phyloP scores from a whole-genome alignment of 1,140 invertebrate species.

The Eufriesea mexicana region DNA sequence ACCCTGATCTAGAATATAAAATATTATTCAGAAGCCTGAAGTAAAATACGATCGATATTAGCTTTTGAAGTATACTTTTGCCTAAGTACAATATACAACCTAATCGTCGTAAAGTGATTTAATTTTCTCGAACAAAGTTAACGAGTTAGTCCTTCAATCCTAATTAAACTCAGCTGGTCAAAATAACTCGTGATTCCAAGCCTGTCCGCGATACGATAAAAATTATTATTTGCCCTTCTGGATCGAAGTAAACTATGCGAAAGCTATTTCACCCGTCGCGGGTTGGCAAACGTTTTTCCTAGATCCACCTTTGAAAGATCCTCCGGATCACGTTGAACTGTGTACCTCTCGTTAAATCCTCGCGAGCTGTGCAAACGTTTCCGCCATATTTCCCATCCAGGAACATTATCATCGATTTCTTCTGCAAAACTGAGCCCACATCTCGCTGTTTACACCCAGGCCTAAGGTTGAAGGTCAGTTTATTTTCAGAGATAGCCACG shows the following conservation, averaged over 20 bases:
- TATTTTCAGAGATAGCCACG: constrained; percentile 28
- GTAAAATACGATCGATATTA: too few species aligned
- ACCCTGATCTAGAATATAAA: too few species aligned
- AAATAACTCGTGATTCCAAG: too few species aligned
- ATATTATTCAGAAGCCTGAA: too few species aligned
- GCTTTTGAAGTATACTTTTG: too few species aligned
- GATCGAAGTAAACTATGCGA: not conserved
- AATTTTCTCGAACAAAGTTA: too few species aligned
- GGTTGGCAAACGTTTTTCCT: not conserved
- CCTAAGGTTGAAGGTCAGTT: constrained; percentile 43
- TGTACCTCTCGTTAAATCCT: constrained; percentile 19
- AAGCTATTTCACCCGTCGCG: not conserved
- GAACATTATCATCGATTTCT: constrained; percentile 34
- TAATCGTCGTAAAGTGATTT: too few species aligned
- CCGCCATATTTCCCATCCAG: constrained; percentile 1
- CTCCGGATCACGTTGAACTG: not conserved
- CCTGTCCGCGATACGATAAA: too few species aligned
- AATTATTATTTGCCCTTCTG: not conserved
- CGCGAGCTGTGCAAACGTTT: constrained; percentile 1
- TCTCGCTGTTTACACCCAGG: constrained; percentile 26
- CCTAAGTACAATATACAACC: too few species aligned
- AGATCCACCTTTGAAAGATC: not conserved
- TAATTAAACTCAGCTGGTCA: not conserved
- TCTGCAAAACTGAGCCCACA: constrained; percentile 35
- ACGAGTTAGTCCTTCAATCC: not conserved